Evolutionary conservation across 2,797 vertebrate genomes (phyloP).

Genomic region (Botia kubotai): DNA sequence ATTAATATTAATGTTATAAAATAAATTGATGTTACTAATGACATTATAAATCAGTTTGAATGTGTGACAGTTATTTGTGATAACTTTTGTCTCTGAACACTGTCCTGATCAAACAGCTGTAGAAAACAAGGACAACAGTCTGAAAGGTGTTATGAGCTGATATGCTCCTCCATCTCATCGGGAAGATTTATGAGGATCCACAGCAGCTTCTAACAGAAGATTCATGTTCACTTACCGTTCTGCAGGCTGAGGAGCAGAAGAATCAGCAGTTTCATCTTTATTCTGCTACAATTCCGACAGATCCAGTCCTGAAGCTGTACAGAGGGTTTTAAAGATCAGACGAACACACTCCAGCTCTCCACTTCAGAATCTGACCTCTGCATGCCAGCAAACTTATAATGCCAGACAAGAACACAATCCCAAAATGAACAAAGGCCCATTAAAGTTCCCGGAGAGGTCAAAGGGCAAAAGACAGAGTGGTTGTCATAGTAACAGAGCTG

Average conservation of each 20-base stretch:
- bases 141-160: neutral
- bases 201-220: neutral
- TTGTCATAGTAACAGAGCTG: slow-evolving; percentile 37
- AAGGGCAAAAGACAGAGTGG: slow-evolving; percentile 31
- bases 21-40: too few relatives aligned
- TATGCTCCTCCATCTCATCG: neutral
- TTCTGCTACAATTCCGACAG: neutral
- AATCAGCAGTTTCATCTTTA: slow-evolving; percentile 37
- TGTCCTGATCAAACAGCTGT: neutral
- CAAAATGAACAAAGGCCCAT: slow-evolving; percentile 51
- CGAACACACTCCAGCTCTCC: slow-evolving; percentile 14
- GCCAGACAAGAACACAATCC: slow-evolving; percentile 11
- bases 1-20: too few relatives aligned
- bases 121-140: neutral
- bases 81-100: neutral
- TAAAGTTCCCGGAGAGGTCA: slow-evolving; percentile 46
- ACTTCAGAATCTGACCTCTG: neutral
- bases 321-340: slow-evolving; percentile 1
- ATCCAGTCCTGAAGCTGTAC: neutral
- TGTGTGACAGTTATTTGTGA: neutral
- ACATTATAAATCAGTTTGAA: neutral
- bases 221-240: slow-evolving; percentile 30
- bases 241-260: slow-evolving; percentile 13
- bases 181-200: neutral
- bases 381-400: slow-evolving; percentile 13